Percentiles rank a stretch among this genome's conserved stretches.
phyloP scores from a whole-genome alignment of 2,888 invertebrate genomes.

The Achlya flavicornis region DNA sequence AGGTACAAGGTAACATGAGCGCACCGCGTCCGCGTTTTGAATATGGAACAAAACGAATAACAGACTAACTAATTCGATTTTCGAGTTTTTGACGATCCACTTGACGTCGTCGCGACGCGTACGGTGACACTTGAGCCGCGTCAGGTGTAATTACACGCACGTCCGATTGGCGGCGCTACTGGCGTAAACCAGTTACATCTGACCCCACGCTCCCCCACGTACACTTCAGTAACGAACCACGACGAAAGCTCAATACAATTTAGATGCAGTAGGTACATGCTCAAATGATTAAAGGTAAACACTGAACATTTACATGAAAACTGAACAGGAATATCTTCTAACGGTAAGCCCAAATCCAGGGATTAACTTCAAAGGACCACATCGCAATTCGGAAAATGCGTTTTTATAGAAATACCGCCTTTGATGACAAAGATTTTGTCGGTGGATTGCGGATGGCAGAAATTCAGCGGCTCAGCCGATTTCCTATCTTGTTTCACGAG shows the following conservation, averaged over 20 bases:
- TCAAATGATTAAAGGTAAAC: conserved; percentile 54
- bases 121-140: conserved; percentile 45
- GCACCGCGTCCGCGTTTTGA: conserved; percentile 17
- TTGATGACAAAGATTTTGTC: conserved; percentile 73
- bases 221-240: conserved; percentile 15
- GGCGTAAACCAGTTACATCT: conserved; percentile 38
- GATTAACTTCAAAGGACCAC: conserved; percentile 78
- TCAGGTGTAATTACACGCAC: conserved; percentile 54
- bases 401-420: conserved; percentile 78
- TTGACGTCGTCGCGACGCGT: conserved; percentile 47
- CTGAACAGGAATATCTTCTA: conserved; percentile 47
- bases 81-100: conserved; percentile 64
- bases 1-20: conserved; percentile 2
- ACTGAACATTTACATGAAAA: conserved; percentile 47
- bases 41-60: conserved; percentile 48
- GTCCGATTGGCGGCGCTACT: conserved; percentile 51
- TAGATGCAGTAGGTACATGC: conserved; percentile 34
- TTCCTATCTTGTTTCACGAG: conserved; percentile 59
- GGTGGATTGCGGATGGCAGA: conserved; percentile 63
- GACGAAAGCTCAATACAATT: conserved; percentile 39
- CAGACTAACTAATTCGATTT: conserved; percentile 47
- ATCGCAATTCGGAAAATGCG: conserved; percentile 75
- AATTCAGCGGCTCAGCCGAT: conserved; percentile 58
- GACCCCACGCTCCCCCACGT: conserved; percentile 32
- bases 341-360: conserved; percentile 64